phyloP scores from a whole-genome alignment of 1,140 invertebrate species.

The Neuroterus valhalla region DNA sequence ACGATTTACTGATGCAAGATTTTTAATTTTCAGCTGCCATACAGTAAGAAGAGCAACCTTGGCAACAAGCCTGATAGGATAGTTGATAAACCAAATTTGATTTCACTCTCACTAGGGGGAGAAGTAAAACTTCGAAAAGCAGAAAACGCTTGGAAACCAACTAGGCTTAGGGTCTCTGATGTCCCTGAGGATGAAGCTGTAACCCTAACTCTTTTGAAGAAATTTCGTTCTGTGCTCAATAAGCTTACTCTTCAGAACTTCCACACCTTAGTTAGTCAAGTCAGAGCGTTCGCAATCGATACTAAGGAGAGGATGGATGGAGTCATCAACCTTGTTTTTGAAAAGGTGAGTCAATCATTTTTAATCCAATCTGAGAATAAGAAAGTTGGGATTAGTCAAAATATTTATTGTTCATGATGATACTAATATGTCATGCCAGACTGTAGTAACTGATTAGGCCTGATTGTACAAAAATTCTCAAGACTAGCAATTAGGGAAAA shows the following conservation, averaged over 20 bases:
- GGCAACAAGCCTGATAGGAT: conserved; percentile 63
- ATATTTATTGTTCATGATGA: conserved; percentile 36
- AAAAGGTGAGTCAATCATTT: conserved; percentile 79
- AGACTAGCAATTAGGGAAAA: background rate
- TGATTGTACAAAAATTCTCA: conserved; percentile 13
- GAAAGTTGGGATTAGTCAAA: background rate
- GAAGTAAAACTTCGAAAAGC: conserved; percentile 91
- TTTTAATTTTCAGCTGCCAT: conserved; percentile 58
- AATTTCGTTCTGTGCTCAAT: conserved; percentile 92
- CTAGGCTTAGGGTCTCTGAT: conserved; percentile 73
- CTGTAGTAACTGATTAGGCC: conserved; percentile 58
- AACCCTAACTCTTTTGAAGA: conserved; percentile 85
- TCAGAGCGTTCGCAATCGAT: conserved; percentile 86
- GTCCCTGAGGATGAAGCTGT: conserved; percentile 79
- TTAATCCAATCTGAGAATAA: background rate
- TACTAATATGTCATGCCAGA: conserved; percentile 48
- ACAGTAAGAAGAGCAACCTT: conserved; percentile 72
- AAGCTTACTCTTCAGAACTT: conserved; percentile 97
- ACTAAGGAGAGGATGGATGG: conserved; percentile 85
- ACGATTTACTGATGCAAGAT: conserved; percentile 41
- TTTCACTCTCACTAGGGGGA: conserved; percentile 83
- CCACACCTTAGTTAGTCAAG: conserved; percentile 85
- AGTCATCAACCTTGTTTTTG: conserved; percentile 94
- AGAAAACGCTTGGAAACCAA: conserved; percentile 94
- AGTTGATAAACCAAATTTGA: conserved; percentile 77